Conservation (phyloP, 92 coral and sea anemone genomes). For the Heteractis magnifica region DNA sequence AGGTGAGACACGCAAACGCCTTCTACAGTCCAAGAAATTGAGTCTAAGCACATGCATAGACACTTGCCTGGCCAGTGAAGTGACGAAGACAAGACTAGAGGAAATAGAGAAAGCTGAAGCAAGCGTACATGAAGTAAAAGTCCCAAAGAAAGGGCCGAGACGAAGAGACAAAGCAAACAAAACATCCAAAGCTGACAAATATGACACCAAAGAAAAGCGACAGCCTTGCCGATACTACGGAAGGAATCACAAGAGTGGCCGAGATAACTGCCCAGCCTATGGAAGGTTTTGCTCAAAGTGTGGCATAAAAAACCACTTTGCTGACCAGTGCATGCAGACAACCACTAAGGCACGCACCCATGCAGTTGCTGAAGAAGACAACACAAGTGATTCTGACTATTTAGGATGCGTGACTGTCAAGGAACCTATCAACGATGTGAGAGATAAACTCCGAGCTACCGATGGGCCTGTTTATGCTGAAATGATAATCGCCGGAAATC, state of each 20-base stretch:
- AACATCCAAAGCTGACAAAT: background rate
- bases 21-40: conserved; percentile 13
- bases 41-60: conserved; percentile 6
- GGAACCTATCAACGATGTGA: conserved; percentile 11
- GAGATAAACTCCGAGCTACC: background rate
- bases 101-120: background rate
- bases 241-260: background rate
- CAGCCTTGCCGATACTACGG: conserved; percentile 14
- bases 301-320: conserved; percentile 5
- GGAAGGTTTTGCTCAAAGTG: conserved; percentile 10
- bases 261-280: conserved; percentile 6
- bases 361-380: background rate
- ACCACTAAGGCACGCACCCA: conserved; percentile 9
- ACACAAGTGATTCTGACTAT: conserved; percentile 26
- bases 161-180: background rate
- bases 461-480: conserved; percentile 23
- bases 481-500: conserved; percentile 2
- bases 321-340: background rate
- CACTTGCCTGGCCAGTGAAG: conserved; percentile 13
- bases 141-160: background rate
- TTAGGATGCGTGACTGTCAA: conserved; percentile 34
- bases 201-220: background rate
- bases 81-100: background rate
- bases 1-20: conserved; percentile 15
- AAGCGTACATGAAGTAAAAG: conserved; percentile 11